Conservation (phyloP, 2,797 vertebrate species). For the Emys orbicularis region DNA sequence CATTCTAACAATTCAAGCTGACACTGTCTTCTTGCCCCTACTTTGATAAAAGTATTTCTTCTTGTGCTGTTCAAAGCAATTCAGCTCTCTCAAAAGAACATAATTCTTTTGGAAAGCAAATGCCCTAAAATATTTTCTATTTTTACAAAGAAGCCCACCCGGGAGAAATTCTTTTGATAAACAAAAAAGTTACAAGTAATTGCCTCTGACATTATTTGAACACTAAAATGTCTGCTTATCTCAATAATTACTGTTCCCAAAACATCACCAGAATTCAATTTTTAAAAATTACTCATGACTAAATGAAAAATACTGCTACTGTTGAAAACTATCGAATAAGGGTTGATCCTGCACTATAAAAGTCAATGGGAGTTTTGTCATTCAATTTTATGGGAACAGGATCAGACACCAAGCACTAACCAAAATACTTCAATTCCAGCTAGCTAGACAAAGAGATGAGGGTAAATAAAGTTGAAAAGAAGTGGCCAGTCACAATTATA, state of each 20-base stretch:
- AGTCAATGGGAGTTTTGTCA: not conserved
- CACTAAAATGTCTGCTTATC: not conserved
- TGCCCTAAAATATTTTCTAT: not conserved
- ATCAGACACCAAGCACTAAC: not conserved
- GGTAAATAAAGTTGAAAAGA: not conserved
- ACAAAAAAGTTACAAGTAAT: not conserved
- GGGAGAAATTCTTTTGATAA: not conserved
- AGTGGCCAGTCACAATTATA: not conserved
- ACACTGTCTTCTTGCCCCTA: not conserved
- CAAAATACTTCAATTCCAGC: not conserved
- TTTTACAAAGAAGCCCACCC: not conserved
- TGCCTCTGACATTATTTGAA: not conserved
- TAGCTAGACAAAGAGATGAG: not conserved
- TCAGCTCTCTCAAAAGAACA: not conserved
- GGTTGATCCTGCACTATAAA: not conserved
- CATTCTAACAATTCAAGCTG: not conserved
- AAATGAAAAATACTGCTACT: not conserved
- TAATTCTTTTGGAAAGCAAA: not conserved
- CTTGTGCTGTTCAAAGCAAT: not conserved
- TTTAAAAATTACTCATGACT: not conserved
- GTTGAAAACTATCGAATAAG: not conserved
- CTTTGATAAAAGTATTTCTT: not conserved
- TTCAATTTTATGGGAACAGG: not conserved
- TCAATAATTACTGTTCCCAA: not conserved
- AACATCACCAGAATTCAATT: not conserved